Base-by-base conservation (phyloP, 2,888 invertebrate genomes). In the Hetaerina titia region DNA sequence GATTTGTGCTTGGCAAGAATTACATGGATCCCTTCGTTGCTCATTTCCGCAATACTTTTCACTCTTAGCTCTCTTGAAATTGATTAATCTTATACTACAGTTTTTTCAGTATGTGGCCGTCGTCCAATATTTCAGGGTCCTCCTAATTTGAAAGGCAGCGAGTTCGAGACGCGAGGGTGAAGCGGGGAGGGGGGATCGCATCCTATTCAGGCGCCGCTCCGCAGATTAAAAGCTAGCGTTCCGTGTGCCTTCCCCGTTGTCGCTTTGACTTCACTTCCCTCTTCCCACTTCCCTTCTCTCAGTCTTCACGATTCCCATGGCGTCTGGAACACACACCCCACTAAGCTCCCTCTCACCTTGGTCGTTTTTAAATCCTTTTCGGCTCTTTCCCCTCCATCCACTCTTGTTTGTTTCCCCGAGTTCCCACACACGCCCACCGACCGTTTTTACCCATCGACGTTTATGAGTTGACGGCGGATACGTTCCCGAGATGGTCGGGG, bases 401-500 rank as follows among this genome's bases (percentile, higher is more conserved):
- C 11, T 58, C 22, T 63, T 74, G 92, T 92, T 92, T 92, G 92
- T 92, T 92, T 92, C 69, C 45, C 92, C 2, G 22, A 92, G 92
- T 92, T 92, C 92, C 92, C 92, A 92, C 92, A 56, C 92, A n/a
- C 56, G 92, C 92, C 69, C 69, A 22, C n/a, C 45, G 81, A 22
- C 22, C 56, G 13, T 58, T 63, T n/a, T 22, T 9, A 15, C 64
- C 92, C 45, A 74, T 69, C 56, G 69, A 92, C 69, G 92, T 92
- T 92, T 92, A 69, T 57, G 92, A 92, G 92, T 56, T n/a, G 92
- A 57, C 89, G 89, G 89, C 17, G 92, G 92, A 92, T 64, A 31
- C 64, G 63, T 90, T 64, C 56, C 69, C 92, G 69, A 92, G 92
- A 69, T 69, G 19, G 25, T 31, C 74, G 15, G 74, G 74, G 74